Conservation (phyloP, 2,888 invertebrate species). For the Dermolepida albohirtum region DNA sequence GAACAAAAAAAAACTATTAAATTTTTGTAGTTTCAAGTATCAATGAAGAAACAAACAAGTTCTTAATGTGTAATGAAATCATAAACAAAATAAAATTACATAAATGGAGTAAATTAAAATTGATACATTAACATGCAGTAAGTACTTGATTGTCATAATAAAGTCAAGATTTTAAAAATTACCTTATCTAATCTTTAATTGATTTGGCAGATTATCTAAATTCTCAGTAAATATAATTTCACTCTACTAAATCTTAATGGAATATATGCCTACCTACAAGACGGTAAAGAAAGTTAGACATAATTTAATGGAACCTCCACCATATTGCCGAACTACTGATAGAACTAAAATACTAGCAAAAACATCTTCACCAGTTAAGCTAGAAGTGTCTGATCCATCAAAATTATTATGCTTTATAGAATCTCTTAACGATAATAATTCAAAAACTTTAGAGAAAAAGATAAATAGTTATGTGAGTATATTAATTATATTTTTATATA, state of each 20-base stretch:
- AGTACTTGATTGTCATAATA: conserved; percentile 42
- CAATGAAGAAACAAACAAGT: too few relatives aligned
- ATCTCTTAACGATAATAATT: conserved; percentile 66
- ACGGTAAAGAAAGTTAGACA: conserved; percentile 51
- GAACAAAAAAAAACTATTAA: too few relatives aligned
- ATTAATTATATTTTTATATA: conserved; percentile 12
- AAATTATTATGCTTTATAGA: conserved; percentile 70
- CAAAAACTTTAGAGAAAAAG: conserved; percentile 69
- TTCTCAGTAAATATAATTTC: conserved; percentile 42
- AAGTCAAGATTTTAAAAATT: conserved; percentile 35
- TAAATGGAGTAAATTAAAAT: neutral
- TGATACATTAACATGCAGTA: conserved; percentile 30
- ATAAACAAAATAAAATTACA: neutral
- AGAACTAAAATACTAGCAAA: conserved; percentile 20
- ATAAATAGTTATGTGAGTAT: conserved; percentile 72
- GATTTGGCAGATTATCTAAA: conserved; percentile 47
- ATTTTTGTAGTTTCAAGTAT: too few relatives aligned
- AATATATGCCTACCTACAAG: conserved; percentile 50
- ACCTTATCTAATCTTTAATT: conserved; percentile 49
- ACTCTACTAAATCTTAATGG: conserved; percentile 47
- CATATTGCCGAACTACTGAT: conserved; percentile 51
- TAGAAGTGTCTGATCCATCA: conserved; percentile 70
- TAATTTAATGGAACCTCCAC: conserved; percentile 55
- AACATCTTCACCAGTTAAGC: conserved; percentile 50
- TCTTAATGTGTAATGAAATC: too few relatives aligned